Evolutionary conservation across 2,888 invertebrate species (phyloP), one percentile per base, ranked within the genome.

Genomic region (Eupithecia dodoneata): DNA sequence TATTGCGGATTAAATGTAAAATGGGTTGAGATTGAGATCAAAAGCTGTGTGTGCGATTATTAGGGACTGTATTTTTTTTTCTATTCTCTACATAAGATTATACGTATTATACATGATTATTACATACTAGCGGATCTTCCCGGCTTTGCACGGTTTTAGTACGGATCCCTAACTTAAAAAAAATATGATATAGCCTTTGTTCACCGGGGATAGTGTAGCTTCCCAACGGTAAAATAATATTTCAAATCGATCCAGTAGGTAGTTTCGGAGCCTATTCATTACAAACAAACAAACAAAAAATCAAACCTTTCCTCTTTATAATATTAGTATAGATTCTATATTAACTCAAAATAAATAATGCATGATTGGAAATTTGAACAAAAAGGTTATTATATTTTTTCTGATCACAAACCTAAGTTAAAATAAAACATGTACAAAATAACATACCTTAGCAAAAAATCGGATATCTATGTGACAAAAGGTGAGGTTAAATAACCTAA

Each of bases 1-100:
- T 91, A 90, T 88, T 86, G 86, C 86, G 87, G 87, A 87, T 88
- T 88, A 90, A 70, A n/a, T 45, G 44, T 55, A n/a, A 69, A 30
- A 90, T 89, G 86, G 87, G 79, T 80, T 81, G 76, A 86, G 86
- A 88, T 89, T 86, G 84, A 66, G 45, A 70, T 78, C 73, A 74
- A 79, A 75, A 69, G 45, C 47, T 18, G 3, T 30, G 18, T 44
- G 4, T n/a, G 45, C 9, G 44, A 4, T 69, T 67, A 15, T 67
- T n/a, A 69, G n/a, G 67, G 44, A 41, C 6, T 42, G 3, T 42
- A 18, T 66, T 66, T 41, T 6, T 15, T 41, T 15, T 65, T 41
- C 2, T 52, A 15, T 52, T 30, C 30, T 30, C 30, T 30, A 30
- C 30, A 30, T 30, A 30, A 30, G 30, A 30, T 30, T 30, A 30